phyloP scores from a whole-genome alignment of 2,797 vertebrate species.

The Kryptolebias ocellatus region DNA sequence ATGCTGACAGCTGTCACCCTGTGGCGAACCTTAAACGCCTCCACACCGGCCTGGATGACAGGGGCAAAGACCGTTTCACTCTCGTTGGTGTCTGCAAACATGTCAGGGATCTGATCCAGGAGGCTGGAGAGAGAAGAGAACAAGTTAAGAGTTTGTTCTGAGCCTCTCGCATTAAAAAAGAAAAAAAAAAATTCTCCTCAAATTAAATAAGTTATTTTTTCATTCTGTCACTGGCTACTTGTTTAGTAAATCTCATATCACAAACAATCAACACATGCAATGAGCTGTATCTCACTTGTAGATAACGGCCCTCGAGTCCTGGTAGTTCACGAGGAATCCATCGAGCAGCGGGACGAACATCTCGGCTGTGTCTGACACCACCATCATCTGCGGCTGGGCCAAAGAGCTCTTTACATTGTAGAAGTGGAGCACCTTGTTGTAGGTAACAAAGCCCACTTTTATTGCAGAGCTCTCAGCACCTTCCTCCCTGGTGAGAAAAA shows the following conservation, averaged over 20 bases:
- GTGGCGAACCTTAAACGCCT: constrained; percentile 92
- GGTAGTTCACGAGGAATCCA: constrained; percentile 95
- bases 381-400: constrained; percentile 99
- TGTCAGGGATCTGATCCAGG: constrained; percentile 96
- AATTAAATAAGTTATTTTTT: no score
- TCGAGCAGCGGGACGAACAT: constrained; percentile 95
- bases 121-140: constrained; percentile 77
- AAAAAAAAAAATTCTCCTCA: no score
- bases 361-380: constrained; percentile 93
- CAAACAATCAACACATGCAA: no score
- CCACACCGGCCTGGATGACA: constrained; percentile 94
- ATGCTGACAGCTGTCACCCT: constrained; percentile 41
- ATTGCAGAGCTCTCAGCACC: constrained; percentile 85
- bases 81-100: constrained; percentile 95
- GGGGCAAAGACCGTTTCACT: constrained; percentile 95
- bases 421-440: constrained; percentile 97
- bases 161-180: neutral
- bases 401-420: constrained; percentile 96
- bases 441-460: constrained; percentile 94
- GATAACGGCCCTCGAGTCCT: constrained; percentile 90
- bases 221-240: no score
- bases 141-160: constrained; percentile 10
- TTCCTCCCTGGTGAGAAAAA: constrained; percentile 83
- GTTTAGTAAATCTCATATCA: no score
- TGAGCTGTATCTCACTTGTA: constrained; percentile 83